Conservation (phyloP, 2,888 invertebrate genomes). For the Aethes cnicana region DNA sequence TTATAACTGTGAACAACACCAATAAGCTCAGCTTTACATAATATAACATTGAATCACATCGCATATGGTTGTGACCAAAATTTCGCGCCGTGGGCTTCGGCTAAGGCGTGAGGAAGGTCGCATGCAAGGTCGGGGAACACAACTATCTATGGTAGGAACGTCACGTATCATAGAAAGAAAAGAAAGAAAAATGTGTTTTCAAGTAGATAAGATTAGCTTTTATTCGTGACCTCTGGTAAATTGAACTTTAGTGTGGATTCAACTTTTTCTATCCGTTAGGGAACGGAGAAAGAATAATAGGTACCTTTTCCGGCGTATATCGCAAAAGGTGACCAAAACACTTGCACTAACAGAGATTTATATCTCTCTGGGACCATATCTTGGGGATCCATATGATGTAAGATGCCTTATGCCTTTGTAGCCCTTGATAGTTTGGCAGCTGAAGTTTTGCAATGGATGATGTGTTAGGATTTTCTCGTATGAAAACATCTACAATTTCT, state of each 20-base stretch:
- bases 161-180: constrained; percentile 2
- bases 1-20: neutral
- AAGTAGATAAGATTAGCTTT: no score
- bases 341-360: neutral
- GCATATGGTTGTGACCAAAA: constrained; percentile 12
- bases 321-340: no score
- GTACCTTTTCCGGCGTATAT: no score
- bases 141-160: constrained; percentile 10
- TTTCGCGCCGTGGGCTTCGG: constrained; percentile 9
- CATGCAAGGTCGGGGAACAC: constrained; percentile 13
- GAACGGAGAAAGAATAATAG: neutral
- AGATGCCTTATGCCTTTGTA: no score
- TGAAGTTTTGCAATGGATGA: no score
- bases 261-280: neutral
- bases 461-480: no score
- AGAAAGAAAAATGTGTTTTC: constrained; percentile 5
- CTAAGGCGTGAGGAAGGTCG: constrained; percentile 4
- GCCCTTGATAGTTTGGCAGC: no score
- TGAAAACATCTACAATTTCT: no score
- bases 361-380: neutral
- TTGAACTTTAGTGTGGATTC: no score
- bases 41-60: neutral
- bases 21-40: neutral
- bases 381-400: no score
- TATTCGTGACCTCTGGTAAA: no score